phyloP scores from a whole-genome alignment of 2,888 invertebrate genomes.

The Aleiodes testaceus region DNA sequence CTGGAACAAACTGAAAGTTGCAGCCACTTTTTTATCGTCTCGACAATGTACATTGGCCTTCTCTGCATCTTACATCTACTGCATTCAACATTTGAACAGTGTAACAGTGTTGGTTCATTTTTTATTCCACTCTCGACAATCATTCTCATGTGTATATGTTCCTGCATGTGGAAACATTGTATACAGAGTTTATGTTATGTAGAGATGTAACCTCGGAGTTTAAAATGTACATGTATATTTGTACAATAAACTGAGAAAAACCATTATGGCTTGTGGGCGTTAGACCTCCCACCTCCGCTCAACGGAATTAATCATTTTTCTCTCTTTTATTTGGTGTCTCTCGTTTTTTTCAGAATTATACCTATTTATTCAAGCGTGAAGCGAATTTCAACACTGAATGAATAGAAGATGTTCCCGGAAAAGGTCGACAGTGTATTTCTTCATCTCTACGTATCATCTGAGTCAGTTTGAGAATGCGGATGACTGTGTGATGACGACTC shows the following conservation, averaged over 20 bases:
- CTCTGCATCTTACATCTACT: slow-evolving; percentile 18
- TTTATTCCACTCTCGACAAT: slow-evolving; percentile 26
- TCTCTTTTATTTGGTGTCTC: background rate
- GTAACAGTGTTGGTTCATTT: slow-evolving; percentile 16
- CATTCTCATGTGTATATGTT: background rate
- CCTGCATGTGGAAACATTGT: background rate
- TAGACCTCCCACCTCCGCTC: slow-evolving; percentile 28
- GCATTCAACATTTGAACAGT: slow-evolving; percentile 10
- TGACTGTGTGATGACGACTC: slow-evolving; percentile 38
- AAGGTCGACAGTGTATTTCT: slow-evolving; percentile 35
- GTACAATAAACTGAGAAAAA: slow-evolving; percentile 5
- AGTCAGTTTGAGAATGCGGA: slow-evolving; percentile 48
- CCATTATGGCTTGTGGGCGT: slow-evolving; percentile 30
- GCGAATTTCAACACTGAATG: slow-evolving; percentile 13
- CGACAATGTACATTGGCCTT: slow-evolving; percentile 32
- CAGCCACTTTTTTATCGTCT: no score
- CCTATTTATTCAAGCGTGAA: slow-evolving; percentile 38
- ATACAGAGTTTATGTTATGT: slow-evolving; percentile 45
- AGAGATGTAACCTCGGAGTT: slow-evolving; percentile 50
- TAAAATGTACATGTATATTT: slow-evolving; percentile 31
- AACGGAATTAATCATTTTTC: slow-evolving; percentile 28
- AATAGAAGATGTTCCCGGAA: slow-evolving; percentile 34
- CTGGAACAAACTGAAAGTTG: background rate
- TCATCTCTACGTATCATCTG: slow-evolving; percentile 39
- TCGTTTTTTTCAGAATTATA: slow-evolving; percentile 22